These are phyloP conservation scores for Bombus soroeensis DNA, from an alignment of 1,140 invertebrate species.

Conservation along the genomic window DNA sequence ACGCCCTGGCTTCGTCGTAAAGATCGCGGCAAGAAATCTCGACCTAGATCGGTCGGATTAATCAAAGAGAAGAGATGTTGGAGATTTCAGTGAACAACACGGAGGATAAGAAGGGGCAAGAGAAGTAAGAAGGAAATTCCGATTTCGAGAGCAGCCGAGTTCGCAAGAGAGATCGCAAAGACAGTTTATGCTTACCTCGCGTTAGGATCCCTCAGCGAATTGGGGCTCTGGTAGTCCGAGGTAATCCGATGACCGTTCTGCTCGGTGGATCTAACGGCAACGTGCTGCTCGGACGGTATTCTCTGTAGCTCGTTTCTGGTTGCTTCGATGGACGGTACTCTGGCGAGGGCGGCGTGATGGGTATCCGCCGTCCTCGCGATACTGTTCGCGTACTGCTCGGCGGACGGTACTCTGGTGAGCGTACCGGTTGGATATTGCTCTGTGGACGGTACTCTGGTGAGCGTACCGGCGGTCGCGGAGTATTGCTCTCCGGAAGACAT, in stretches of 20 bases:
- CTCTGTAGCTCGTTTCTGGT: slow-evolving; percentile 70
- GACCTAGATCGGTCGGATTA: not conserved
- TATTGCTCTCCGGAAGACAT: slow-evolving; percentile 68
- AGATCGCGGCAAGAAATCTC: not conserved
- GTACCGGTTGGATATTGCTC: slow-evolving; percentile 66
- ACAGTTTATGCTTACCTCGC: slow-evolving; percentile 82
- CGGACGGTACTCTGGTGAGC: slow-evolving; percentile 69
- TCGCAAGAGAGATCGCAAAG: slow-evolving; percentile 69
- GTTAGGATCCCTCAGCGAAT: slow-evolving; percentile 74
- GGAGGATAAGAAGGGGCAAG: not conserved
- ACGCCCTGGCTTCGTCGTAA: too few relatives aligned
- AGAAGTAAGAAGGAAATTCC: not conserved
- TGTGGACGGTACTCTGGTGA: slow-evolving; percentile 69
- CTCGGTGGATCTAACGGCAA: slow-evolving; percentile 37
- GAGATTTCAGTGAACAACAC: not conserved
- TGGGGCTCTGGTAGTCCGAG: slow-evolving; percentile 79
- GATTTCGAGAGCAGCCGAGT: slow-evolving; percentile 18
- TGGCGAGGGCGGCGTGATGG: slow-evolving; percentile 74
- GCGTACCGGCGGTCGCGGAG: slow-evolving; percentile 53
- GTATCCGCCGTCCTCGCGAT: slow-evolving; percentile 66
- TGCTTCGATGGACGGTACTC: slow-evolving; percentile 78
- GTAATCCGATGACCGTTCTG: slow-evolving; percentile 62
- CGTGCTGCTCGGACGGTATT: slow-evolving; percentile 80
- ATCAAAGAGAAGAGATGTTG: not conserved
- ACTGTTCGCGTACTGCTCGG: slow-evolving; percentile 61